These are phyloP conservation scores for Trichoplusia ni DNA, from an alignment of 1,140 invertebrate genomes.

Conservation along the genomic window DNA sequence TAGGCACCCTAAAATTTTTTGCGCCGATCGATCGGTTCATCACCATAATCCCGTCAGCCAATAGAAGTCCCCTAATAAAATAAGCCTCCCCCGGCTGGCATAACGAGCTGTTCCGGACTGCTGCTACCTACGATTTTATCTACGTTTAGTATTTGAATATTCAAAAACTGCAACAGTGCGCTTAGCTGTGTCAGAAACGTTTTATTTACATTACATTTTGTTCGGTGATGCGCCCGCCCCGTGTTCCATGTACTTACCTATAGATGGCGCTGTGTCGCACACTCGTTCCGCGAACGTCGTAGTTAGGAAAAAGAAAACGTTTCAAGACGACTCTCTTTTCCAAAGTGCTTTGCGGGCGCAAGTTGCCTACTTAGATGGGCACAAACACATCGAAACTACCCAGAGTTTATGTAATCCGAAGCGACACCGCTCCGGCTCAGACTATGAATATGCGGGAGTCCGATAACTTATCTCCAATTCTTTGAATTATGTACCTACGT, in stretches of 20 bases:
- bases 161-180: slow-evolving; percentile 18
- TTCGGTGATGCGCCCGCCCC: not conserved
- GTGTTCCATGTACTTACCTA: not conserved
- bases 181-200: slow-evolving; percentile 20
- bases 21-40: not conserved
- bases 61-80: too few relatives aligned
- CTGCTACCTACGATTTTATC: not conserved
- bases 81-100: too few relatives aligned
- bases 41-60: too few relatives aligned
- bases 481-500: slow-evolving; percentile 68
- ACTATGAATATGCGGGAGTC: slow-evolving; percentile 64
- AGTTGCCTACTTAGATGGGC: slow-evolving; percentile 49
- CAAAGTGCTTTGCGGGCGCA: slow-evolving; percentile 57
- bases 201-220: slow-evolving; percentile 20
- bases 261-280: not conserved
- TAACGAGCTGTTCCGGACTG: not conserved
- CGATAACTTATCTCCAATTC: slow-evolving; percentile 69
- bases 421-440: slow-evolving; percentile 45
- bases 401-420: slow-evolving; percentile 48
- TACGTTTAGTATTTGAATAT: slow-evolving; percentile 4
- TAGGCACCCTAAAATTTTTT: too few relatives aligned
- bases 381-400: slow-evolving; percentile 57
- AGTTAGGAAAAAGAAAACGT: slow-evolving; percentile 45
- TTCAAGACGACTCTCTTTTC: slow-evolving; percentile 40
- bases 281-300: slow-evolving; percentile 14